Evolutionary conservation across 2,113 vertebrate genomes (phyloP), one percentile per base, ranked within the genome.

Genomic region (Eudyptes chrysolophus): DNA sequence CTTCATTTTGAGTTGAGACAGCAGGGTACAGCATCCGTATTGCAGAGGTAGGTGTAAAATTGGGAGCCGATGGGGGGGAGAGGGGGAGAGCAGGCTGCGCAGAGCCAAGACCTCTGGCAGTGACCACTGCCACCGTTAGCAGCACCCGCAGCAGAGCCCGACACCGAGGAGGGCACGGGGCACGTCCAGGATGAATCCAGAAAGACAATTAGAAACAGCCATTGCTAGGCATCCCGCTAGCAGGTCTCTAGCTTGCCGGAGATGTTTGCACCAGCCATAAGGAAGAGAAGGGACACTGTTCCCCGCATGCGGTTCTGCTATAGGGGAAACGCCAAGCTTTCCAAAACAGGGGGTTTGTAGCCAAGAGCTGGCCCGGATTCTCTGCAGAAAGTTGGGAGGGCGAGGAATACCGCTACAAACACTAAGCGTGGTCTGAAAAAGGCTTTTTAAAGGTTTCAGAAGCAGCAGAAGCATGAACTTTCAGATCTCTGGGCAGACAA

Each of bases 151-250:
- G 84, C 61, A 69, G 65, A 88, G 84, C 58, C 60, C 0, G 1
- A 48, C 61, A 34, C 48, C 0, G 0, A 2, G 4, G 20, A 17
- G 3, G 44, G 40, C 36, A 51, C 0, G 0, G 57, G 42, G 65
- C 57, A 71, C 2, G 0, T 44, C 51, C 89, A 87, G 58, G 66
- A 79, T 49, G 84, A 86, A 88, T 52, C 32, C 75, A 83, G 54
- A 90, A 79, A 64, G 55, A 69, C 40, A 69, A 46, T 13, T 9
- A 51, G 62, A 29, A 80, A 24, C 32, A 55, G 77, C 44, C 48
- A 36, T 3, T 6, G n/a, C 49, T 7, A 54, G 64, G 68, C 68
- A 65, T 27, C 72, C 89, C 12, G 25, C 72, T 48, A 52, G 82
- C 51, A 36, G 44, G 27, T 20, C 42, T 24, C 74, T 8, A 34